Base-by-base conservation (phyloP, 2,113 vertebrate genomes). In the Myodes glareolus region DNA sequence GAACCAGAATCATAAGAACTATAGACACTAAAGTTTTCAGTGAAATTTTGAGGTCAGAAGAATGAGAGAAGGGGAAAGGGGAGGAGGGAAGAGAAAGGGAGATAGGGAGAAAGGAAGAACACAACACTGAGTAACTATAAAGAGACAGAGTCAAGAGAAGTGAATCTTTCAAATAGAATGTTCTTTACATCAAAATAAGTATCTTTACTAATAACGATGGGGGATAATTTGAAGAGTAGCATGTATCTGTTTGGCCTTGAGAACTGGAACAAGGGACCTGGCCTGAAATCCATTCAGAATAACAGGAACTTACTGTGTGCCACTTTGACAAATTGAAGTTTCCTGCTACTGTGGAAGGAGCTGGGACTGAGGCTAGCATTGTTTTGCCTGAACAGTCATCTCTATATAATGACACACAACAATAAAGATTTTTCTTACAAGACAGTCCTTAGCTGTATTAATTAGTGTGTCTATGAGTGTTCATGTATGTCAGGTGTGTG, bases 31-130 rank as follows among this genome's bases (percentile, higher is more conserved):
- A 45, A 75, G 73, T 33, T 52, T 9, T 63, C 81, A 92, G 23
- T 31, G 29, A 10, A 50, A 29, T 47, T 95, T 55, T 89, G 36
- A 96, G 31, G 17, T 50, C 73, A 78, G 3, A 14, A 3, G 45
- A 92, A 45, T 36, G 85, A 70, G 27, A 65, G 65, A 19, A 25
- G 11, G 3, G 31, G 19, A 47, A 12, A 1, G 39, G 27, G 4
- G 29, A 45, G 25, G n/a, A 39, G 5, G 10, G 29, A 45, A 31
- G 17, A 91, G 16, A 5, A 29, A 16, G 52, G 7, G 21, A n/a
- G 31, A 4, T 45, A 8, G 1, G 4, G 3, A 47, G 10, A 4
- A 58, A 7, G 42, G 31, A 23, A 58, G 7, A 27, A 47, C 3
- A 33, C 33, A 33, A 23, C 27, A 33, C 16, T 58, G 11, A 94